Conservation (phyloP, 2,797 vertebrate species). For the Orestias chungarensis region DNA sequence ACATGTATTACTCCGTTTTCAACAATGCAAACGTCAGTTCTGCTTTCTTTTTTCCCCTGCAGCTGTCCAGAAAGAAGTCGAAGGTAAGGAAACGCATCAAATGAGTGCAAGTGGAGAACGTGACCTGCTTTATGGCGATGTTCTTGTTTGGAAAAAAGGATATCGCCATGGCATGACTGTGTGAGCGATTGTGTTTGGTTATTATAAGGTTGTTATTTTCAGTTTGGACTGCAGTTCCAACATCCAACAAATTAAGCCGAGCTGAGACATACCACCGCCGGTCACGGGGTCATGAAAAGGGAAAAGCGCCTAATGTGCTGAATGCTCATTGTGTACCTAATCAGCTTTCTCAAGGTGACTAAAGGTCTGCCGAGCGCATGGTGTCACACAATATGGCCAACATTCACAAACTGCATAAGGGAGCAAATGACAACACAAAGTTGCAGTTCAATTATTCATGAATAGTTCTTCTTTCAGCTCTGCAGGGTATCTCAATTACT, state of each 20-base stretch:
- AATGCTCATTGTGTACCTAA: constrained; percentile 61
- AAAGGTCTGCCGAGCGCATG: constrained; percentile 58
- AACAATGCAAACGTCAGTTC: constrained; percentile 40
- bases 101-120: constrained; percentile 49
- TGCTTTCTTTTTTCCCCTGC: constrained; percentile 56
- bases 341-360: constrained; percentile 63
- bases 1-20: constrained; percentile 23
- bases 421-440: constrained; percentile 41
- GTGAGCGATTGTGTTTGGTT: constrained; percentile 56
- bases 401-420: constrained; percentile 41
- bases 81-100: constrained; percentile 80
- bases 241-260: constrained; percentile 75
- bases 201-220: constrained; percentile 74
- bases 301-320: constrained; percentile 50
- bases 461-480: constrained; percentile 42
- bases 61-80: constrained; percentile 81
- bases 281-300: constrained; percentile 60
- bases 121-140: constrained; percentile 53
- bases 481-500: constrained; percentile 31
- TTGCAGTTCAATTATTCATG: constrained; percentile 51
- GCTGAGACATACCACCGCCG: constrained; percentile 57
- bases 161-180: constrained; percentile 48
- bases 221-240: constrained; percentile 85
- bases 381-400: constrained; percentile 42
- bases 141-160: constrained; percentile 61